Evolutionary conservation across 2,888 invertebrate species (phyloP).

Genomic region (Acheta domesticus): DNA sequence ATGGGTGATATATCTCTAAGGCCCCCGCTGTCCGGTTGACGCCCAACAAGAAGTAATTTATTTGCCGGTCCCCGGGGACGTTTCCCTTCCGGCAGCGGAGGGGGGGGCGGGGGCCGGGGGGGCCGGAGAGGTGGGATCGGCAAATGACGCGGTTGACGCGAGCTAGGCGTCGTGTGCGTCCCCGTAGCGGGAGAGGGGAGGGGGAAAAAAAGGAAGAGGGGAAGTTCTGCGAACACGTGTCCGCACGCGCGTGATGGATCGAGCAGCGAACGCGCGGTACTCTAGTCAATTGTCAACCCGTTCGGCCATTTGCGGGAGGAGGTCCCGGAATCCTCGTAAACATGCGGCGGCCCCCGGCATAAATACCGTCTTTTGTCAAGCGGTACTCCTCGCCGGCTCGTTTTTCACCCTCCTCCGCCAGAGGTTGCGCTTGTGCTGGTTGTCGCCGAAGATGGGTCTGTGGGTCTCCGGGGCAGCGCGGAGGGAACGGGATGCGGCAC

Average conservation of each 20-base stretch:
- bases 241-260: neutral
- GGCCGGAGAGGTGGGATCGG: neutral
- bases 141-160: neutral
- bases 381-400: neutral
- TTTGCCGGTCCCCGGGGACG: neutral
- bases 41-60: constrained; percentile 18
- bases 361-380: constrained; percentile 18
- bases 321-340: neutral
- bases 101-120: too few relatives aligned
- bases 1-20: neutral
- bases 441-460: neutral
- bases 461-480: neutral
- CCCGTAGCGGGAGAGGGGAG: too few relatives aligned
- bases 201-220: neutral
- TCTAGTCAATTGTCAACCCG: constrained; percentile 5
- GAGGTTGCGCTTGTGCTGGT: neutral
- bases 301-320: neutral
- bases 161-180: too few relatives aligned
- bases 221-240: neutral
- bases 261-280: neutral
- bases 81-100: neutral
- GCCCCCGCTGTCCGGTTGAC: neutral
- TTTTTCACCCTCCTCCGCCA: neutral
- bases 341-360: neutral
- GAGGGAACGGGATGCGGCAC: neutral